phyloP scores from a whole-genome alignment of 2,797 vertebrate species.

The Coccyzus lansbergi region DNA sequence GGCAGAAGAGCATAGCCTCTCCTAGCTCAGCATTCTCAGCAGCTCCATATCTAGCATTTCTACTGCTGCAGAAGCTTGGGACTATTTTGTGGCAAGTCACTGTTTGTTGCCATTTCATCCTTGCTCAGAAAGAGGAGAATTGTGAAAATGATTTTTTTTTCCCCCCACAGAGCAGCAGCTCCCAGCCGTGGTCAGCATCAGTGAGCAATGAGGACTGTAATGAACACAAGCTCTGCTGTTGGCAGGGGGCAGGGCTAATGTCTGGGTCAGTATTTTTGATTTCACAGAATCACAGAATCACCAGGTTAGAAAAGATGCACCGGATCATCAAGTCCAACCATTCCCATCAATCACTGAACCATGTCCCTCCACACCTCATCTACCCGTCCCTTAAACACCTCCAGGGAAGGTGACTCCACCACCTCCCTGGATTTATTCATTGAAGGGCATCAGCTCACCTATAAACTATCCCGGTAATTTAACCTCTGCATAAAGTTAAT shows the following conservation, averaged over 20 bases:
- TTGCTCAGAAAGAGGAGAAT: background rate
- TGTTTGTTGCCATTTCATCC: background rate
- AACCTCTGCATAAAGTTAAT: conserved; percentile 28
- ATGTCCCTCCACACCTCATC: too few species aligned
- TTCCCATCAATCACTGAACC: too few species aligned
- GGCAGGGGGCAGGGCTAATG: background rate
- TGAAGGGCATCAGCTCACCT: background rate
- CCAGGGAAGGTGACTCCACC: too few species aligned
- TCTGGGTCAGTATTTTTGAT: background rate
- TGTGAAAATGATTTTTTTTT: background rate
- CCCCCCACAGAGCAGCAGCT: background rate
- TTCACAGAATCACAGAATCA: too few species aligned
- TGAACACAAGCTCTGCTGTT: background rate
- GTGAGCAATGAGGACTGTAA: background rate
- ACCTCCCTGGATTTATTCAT: too few species aligned
- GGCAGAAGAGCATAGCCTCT: background rate
- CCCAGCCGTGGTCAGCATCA: rapidly evolving
- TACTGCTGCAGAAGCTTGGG: background rate
- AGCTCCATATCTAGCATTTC: background rate
- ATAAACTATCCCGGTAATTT: background rate
- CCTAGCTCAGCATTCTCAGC: background rate
- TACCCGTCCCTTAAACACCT: too few species aligned
- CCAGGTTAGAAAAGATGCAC: too few species aligned
- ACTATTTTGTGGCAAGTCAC: rapidly evolving
- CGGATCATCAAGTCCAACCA: too few species aligned